phyloP scores from a whole-genome alignment of 2,888 invertebrate genomes.

The Hydrotaea cyrtoneurina region DNA sequence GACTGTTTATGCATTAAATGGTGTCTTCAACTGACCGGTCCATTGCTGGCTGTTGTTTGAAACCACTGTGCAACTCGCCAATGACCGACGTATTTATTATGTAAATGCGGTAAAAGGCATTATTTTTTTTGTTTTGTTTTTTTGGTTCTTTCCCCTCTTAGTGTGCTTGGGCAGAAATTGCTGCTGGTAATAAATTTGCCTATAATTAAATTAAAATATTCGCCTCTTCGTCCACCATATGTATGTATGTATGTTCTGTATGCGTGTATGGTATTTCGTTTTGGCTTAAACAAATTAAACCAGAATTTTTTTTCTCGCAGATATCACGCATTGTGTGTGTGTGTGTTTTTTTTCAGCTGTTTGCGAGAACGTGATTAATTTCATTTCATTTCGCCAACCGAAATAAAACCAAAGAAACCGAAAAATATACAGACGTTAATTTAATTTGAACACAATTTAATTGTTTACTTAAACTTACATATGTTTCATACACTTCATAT shows the following conservation, averaged over 20 bases:
- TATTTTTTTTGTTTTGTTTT: too few species aligned
- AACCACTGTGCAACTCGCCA: background rate
- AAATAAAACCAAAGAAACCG: constrained; percentile 29
- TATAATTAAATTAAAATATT: constrained; percentile 39
- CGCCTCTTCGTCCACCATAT: background rate
- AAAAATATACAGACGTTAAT: constrained; percentile 46
- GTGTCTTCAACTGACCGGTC: too few species aligned
- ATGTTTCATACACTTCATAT: background rate
- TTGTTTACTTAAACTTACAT: constrained; percentile 62
- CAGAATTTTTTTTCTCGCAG: background rate
- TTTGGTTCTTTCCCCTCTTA: background rate
- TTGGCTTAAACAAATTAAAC: constrained; percentile 24
- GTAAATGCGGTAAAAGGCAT: background rate
- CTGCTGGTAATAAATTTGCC: constrained; percentile 31
- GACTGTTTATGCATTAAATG: too few species aligned
- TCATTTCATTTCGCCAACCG: constrained; percentile 22
- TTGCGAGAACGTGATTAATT: constrained; percentile 29
- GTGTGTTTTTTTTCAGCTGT: too few species aligned
- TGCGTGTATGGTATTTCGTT: background rate
- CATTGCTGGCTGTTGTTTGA: too few species aligned
- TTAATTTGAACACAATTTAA: constrained; percentile 61
- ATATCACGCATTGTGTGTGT: background rate
- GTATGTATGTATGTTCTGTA: background rate
- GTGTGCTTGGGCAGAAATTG: background rate
- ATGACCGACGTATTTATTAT: background rate